Percentiles rank a stretch among this genome's conserved stretches.
These are phyloP conservation scores for Dermatemys mawii DNA, from an alignment of 2,113 vertebrate species.

Conservation along the genomic window DNA sequence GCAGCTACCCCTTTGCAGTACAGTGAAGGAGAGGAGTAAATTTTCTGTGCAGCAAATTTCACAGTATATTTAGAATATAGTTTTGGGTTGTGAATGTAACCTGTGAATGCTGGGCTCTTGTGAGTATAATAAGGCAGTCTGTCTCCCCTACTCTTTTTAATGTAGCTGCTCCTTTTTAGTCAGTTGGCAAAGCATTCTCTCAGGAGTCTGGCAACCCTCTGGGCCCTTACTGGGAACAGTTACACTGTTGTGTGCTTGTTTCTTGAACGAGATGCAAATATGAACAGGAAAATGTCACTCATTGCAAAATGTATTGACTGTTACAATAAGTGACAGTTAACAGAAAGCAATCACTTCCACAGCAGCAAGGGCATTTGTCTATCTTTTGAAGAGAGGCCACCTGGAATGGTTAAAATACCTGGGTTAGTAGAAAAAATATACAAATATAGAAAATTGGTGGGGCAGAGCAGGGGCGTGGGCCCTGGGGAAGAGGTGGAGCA, in stretches of 20 bases:
- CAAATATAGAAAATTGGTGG: not conserved
- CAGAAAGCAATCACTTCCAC: not conserved
- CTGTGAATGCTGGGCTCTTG: not conserved
- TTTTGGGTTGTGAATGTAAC: conserved; percentile 49
- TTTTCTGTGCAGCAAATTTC: not conserved
- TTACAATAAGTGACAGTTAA: not conserved
- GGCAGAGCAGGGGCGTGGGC: too few relatives aligned
- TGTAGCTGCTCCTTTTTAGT: conserved; percentile 29
- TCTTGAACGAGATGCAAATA: not conserved
- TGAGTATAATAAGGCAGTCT: not conserved
- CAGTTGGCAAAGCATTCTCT: not conserved
- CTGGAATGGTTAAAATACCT: not conserved
- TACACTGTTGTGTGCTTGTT: not conserved
- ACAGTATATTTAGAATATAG: not conserved
- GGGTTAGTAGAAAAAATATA: not conserved
- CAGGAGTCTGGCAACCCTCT: not conserved
- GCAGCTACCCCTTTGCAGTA: not conserved
- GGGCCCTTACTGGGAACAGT: not conserved
- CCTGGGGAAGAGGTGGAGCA: too few relatives aligned
- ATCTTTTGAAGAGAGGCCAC: not conserved
- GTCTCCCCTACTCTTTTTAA: not conserved
- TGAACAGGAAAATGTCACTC: conserved; percentile 7
- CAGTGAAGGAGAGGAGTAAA: not conserved
- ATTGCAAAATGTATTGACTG: not conserved
- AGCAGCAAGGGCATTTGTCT: fast-evolving